Conservation (phyloP, 2,113 vertebrate genomes). For the Tinamus guttatus region DNA sequence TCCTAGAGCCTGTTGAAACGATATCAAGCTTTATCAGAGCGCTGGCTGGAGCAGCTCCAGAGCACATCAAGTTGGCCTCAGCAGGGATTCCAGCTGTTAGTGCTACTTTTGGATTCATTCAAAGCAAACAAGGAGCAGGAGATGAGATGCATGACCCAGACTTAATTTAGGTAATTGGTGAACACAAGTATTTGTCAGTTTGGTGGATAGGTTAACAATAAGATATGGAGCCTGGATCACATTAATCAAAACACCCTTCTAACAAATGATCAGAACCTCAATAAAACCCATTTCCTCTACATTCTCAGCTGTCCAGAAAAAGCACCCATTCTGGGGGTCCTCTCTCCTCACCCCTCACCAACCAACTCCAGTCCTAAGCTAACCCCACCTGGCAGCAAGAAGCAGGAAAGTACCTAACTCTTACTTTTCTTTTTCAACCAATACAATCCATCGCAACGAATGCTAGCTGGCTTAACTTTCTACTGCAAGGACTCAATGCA, state of each 20-base stretch:
- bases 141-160: conserved; percentile 26
- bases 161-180: conserved; percentile 40
- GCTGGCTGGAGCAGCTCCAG: conserved; percentile 67
- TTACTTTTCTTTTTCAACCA: not conserved
- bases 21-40: conserved; percentile 60
- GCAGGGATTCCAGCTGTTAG: conserved; percentile 59
- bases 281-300: not conserved
- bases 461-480: not conserved
- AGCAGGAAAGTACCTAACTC: not conserved
- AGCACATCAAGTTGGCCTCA: conserved; percentile 55
- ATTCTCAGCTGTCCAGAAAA: not conserved
- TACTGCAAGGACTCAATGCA: not conserved
- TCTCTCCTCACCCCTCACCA: not conserved
- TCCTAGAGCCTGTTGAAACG: conserved; percentile 59
- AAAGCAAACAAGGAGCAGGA: conserved; percentile 62
- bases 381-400: not conserved
- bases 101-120: conserved; percentile 51
- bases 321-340: not conserved
- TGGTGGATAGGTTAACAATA: conserved; percentile 5
- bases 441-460: not conserved
- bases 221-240: conserved; percentile 38
- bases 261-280: not conserved
- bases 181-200: conserved; percentile 35
- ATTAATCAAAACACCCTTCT: conserved; percentile 19
- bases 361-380: not conserved